A percentile compares a stretch with the other conserved stretches of the same genome.
Conservation (phyloP, 2,797 vertebrate species). For the Cossypha caffra region DNA sequence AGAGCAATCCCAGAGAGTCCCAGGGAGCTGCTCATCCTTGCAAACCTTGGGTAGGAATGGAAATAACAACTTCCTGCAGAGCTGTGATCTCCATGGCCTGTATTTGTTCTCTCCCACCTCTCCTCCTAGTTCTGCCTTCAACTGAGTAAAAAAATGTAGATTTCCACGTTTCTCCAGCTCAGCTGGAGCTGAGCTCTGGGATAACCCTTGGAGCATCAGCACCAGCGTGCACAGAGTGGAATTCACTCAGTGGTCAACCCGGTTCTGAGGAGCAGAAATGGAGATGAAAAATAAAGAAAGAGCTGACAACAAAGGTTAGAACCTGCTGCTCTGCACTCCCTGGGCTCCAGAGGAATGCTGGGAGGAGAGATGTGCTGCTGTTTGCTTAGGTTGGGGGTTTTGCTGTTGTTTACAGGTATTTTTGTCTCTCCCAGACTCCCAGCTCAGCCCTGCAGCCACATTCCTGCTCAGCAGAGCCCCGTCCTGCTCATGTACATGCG, state of each 20-base stretch:
- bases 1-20: accelerated
- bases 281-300: not conserved
- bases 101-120: not conserved
- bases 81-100: accelerated
- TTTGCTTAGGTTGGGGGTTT: not conserved
- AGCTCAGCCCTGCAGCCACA: not conserved
- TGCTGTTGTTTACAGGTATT: not conserved
- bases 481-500: accelerated
- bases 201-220: not conserved
- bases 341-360: not conserved
- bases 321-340: not conserved
- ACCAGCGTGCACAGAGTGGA: accelerated
- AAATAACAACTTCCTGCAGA: not conserved
- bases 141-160: not conserved
- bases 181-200: not conserved
- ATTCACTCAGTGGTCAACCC: not conserved
- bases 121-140: not conserved
- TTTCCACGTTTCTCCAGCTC: not conserved
- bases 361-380: not conserved
- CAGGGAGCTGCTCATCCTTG: not conserved
- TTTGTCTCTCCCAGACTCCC: not conserved
- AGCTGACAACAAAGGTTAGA: not conserved
- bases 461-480: accelerated
- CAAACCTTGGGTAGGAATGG: not conserved
- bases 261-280: not conserved